phyloP scores from a whole-genome alignment of 1,140 invertebrate species.

The Stegodyphus mimosarum region DNA sequence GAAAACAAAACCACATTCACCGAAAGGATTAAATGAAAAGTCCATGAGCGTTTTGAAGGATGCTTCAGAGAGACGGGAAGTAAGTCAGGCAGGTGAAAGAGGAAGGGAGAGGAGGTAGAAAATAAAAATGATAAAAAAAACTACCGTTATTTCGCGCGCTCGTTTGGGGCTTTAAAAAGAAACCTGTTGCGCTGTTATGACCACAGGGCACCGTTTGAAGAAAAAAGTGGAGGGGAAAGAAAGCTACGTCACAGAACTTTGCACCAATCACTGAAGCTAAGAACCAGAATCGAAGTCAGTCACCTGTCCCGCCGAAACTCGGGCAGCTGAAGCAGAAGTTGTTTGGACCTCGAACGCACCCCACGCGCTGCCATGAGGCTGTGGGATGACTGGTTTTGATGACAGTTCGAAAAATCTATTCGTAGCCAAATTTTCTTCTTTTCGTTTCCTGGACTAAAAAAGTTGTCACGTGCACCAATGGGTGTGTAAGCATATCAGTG shows the following conservation, averaged over 20 bases:
- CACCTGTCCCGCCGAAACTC: constrained; percentile 43
- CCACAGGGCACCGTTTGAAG: constrained; percentile 30
- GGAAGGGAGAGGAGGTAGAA: neutral
- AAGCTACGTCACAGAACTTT: constrained; percentile 42
- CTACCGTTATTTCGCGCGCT: constrained; percentile 45
- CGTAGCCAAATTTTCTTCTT: neutral
- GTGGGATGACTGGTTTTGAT: constrained; percentile 26
- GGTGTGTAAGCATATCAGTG: constrained; percentile 35
- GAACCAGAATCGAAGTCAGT: constrained; percentile 24
- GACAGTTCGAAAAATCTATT: neutral
- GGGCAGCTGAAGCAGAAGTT: constrained; percentile 1
- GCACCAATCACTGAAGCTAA: constrained; percentile 15
- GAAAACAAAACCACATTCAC: too few relatives aligned
- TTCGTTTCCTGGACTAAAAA: neutral
- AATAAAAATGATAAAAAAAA: constrained; percentile 1
- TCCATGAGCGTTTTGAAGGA: constrained; percentile 41
- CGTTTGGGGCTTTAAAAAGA: constrained; percentile 23
- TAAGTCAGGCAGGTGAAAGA: constrained; percentile 29
- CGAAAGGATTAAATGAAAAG: neutral
- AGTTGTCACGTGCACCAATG: constrained; percentile 14
- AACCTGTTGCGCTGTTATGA: constrained; percentile 42
- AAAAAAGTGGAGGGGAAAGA: neutral
- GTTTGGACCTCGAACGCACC: constrained; percentile 6
- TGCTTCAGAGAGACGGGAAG: constrained; percentile 31
- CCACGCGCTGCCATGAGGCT: constrained; percentile 18